phyloP scores from a whole-genome alignment of 2,888 invertebrate species.

The Mythimna pallens region DNA sequence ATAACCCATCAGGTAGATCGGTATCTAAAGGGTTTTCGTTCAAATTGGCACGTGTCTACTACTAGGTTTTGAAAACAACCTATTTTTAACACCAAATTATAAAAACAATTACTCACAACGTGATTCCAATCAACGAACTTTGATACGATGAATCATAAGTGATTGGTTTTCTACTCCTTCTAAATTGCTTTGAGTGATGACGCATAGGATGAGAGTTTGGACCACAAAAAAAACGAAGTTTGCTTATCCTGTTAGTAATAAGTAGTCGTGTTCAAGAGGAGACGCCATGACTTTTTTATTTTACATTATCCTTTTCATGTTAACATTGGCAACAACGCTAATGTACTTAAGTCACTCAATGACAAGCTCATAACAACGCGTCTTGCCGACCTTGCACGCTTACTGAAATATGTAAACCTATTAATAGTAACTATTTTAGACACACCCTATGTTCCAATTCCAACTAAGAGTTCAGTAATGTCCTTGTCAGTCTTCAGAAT shows the following conservation, averaged over 20 bases:
- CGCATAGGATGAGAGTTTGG: conserved; percentile 46
- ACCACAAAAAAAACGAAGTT: conserved; percentile 48
- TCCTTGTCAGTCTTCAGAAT: conserved; percentile 66
- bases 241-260: conserved; percentile 53
- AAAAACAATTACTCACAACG: conserved; percentile 32
- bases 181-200: conserved; percentile 54
- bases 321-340: conserved; percentile 41
- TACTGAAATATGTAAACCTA: conserved; percentile 64
- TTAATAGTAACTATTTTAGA: conserved; percentile 56
- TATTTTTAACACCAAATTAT: conserved; percentile 51
- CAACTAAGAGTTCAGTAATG: conserved; percentile 57
- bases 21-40: conserved; percentile 52
- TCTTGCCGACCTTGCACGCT: conserved; percentile 64
- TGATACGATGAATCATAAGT: conserved; percentile 61
- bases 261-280: conserved; percentile 34
- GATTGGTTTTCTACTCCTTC: conserved; percentile 59
- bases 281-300: conserved; percentile 26
- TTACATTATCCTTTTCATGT: conserved; percentile 30
- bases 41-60: conserved; percentile 53
- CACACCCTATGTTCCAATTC: conserved; percentile 54
- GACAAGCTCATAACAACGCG: conserved; percentile 49
- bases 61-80: conserved; percentile 31
- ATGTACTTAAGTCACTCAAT: conserved; percentile 63
- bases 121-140: conserved; percentile 54
- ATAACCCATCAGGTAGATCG: conserved; percentile 51